These are phyloP conservation scores for Oceanodroma tethys DNA, from an alignment of 2,113 vertebrate species.

Conservation along the genomic window DNA sequence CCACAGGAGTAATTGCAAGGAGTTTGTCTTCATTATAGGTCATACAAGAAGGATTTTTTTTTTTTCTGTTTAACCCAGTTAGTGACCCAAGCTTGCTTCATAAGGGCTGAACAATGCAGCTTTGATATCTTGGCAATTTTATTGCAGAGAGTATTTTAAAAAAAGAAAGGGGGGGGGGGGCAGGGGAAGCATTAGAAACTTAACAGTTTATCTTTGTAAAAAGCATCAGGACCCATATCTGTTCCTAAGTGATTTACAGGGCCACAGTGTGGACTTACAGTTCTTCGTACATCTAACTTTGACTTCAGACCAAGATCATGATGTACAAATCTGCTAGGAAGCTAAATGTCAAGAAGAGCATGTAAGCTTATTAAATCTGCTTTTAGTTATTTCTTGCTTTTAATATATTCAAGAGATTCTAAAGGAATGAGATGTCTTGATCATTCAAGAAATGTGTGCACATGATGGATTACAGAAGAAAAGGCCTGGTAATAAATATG, in stretches of 20 bases:
- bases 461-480: neutral
- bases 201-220: neutral
- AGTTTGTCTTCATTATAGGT: neutral
- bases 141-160: neutral
- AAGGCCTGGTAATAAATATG: neutral
- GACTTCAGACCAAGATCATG: neutral
- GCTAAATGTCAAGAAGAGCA: neutral
- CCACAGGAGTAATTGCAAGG: neutral
- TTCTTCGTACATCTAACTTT: neutral
- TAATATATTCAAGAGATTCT: neutral
- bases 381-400: neutral
- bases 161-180: accelerated
- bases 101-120: neutral
- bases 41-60: neutral
- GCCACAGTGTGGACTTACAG: neutral
- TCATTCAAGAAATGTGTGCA: neutral
- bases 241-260: neutral
- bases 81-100: neutral
- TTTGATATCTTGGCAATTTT: neutral
- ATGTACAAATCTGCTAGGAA: neutral
- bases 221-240: neutral
- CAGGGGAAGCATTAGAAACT: neutral
- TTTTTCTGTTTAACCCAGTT: neutral
- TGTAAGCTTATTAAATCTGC: neutral
- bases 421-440: neutral